phyloP scores from a whole-genome alignment of 2,888 invertebrate genomes.

The Hypena proboscidalis region DNA sequence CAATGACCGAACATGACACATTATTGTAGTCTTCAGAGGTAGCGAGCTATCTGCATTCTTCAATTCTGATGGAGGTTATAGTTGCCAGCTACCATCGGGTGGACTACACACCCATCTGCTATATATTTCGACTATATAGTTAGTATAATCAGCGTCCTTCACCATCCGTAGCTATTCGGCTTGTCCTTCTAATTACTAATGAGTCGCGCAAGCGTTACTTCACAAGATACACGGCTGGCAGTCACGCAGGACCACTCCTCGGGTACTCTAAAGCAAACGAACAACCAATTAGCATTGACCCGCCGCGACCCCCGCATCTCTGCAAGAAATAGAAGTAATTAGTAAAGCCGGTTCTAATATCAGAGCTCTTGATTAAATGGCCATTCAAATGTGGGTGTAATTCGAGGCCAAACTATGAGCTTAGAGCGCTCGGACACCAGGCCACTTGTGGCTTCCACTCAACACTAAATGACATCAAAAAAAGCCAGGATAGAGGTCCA shows the following conservation, averaged over 20 bases:
- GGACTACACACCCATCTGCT: too few species aligned
- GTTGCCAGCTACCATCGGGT: conserved; percentile 30
- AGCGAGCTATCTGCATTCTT: too few species aligned
- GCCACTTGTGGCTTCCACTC: too few species aligned
- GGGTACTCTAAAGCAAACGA: conserved; percentile 23
- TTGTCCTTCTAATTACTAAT: conserved; percentile 60
- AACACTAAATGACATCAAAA: too few species aligned
- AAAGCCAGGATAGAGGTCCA: too few species aligned
- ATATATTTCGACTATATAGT: too few species aligned
- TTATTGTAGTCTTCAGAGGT: too few species aligned
- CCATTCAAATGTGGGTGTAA: conserved; percentile 64
- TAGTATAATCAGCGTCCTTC: conserved; percentile 56
- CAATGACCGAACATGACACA: too few species aligned
- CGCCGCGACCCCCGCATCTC: conserved; percentile 23
- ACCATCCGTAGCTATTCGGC: conserved; percentile 41
- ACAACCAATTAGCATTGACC: conserved; percentile 38
- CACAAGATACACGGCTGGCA: conserved; percentile 59
- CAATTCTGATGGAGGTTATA: too few species aligned
- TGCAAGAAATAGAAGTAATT: conserved; percentile 17
- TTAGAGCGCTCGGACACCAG: too few species aligned
- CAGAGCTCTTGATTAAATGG: conserved; percentile 49
- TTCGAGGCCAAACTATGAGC: conserved; percentile 68
- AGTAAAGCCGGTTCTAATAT: conserved; percentile 27
- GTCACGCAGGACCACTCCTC: conserved; percentile 68
- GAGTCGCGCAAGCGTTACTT: conserved; percentile 47